phyloP scores from a whole-genome alignment of 2,888 invertebrate species.

The Melipona beecheii region DNA sequence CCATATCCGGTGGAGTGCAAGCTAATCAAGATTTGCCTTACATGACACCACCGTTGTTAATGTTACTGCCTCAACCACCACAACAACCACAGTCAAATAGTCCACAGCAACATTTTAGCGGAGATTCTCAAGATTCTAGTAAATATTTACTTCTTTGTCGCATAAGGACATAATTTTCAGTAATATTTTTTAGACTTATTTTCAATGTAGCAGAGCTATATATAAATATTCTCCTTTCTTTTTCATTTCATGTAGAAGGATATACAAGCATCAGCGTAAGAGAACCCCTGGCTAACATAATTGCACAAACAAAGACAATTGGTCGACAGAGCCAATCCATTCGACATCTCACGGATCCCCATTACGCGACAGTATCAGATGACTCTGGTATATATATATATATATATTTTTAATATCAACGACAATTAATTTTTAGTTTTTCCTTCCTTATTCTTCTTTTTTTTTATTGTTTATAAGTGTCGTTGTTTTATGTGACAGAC shows the following conservation, averaged over 20 bases:
- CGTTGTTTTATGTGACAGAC: constrained; percentile 85
- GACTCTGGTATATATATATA: constrained; percentile 89
- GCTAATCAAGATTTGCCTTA: constrained; percentile 95
- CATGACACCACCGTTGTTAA: constrained; percentile 92
- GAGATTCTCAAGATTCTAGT: constrained; percentile 96
- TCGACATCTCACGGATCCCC: constrained; percentile 86
- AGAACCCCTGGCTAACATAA: constrained; percentile 92
- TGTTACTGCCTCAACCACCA: constrained; percentile 78
- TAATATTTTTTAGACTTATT: background rate
- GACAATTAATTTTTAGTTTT: background rate
- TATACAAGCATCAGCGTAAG: constrained; percentile 96
- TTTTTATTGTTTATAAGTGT: background rate
- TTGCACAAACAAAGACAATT: constrained; percentile 87
- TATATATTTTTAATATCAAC: background rate
- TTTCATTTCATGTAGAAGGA: constrained; percentile 88
- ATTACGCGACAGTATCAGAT: constrained; percentile 96
- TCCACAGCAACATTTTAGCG: constrained; percentile 91
- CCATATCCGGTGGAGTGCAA: constrained; percentile 93
- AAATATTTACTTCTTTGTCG: constrained; percentile 74
- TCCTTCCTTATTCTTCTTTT: background rate
- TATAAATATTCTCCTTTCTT: constrained; percentile 36
- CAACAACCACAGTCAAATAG: constrained; percentile 80
- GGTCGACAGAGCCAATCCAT: constrained; percentile 80
- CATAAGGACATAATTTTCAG: background rate
- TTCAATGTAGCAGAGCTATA: background rate